Conservation (phyloP, 2,888 invertebrate genomes). For the Sepioteuthis lessoniana region DNA sequence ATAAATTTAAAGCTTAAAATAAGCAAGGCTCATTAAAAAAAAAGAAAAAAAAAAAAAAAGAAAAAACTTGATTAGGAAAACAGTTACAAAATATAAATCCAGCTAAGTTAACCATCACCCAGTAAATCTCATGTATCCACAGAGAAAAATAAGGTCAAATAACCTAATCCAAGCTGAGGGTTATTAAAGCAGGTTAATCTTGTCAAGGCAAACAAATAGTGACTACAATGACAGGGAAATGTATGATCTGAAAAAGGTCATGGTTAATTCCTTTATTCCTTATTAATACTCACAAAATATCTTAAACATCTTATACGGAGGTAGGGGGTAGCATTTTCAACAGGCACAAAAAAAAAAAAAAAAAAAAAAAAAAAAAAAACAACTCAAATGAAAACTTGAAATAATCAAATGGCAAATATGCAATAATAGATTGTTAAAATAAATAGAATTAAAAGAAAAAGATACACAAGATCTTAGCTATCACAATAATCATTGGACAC, state of each 20-base stretch:
- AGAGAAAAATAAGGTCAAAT: not conserved
- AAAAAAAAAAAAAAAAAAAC: not conserved
- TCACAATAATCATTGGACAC: too few species aligned
- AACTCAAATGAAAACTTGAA: too few species aligned
- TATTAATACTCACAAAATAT: not conserved
- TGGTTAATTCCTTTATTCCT: not conserved
- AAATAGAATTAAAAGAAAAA: too few species aligned
- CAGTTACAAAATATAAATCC: not conserved
- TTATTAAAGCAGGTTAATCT: constrained; percentile 18
- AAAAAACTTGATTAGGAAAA: not conserved
- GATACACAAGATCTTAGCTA: too few species aligned
- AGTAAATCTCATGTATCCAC: not conserved
- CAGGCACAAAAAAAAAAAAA: not conserved
- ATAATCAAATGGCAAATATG: too few species aligned
- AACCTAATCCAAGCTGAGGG: not conserved
- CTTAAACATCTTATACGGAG: not conserved
- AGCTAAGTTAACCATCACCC: not conserved
- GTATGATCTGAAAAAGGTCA: not conserved
- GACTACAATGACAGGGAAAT: not conserved
- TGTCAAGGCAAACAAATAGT: not conserved
- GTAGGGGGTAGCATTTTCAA: too few species aligned
- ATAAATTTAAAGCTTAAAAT: not conserved
- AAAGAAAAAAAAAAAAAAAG: too few species aligned
- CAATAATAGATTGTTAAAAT: too few species aligned
- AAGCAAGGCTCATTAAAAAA: not conserved